Base-by-base conservation (phyloP, 2,888 invertebrate genomes). In the Saturnia japonica region DNA sequence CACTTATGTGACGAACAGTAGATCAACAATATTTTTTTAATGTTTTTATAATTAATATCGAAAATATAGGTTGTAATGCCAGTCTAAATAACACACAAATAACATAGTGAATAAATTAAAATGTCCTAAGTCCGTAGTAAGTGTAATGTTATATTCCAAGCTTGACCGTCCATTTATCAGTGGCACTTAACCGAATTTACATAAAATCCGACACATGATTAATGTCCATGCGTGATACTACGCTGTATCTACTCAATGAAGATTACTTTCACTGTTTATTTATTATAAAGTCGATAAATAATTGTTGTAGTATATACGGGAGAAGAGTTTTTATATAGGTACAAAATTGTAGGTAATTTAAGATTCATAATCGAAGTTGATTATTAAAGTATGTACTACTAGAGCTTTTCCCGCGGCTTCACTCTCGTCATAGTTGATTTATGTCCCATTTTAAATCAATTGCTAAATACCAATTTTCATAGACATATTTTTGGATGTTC, bases 121-220 rank as follows among this genome's bases (percentile, higher is more conserved):
- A 69, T 69, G 47, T 75, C 67, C 68, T 12, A 82, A 80, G 77
- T 83, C 71, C 79, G 67, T 34, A 81, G 45, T 75, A n/a, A 73
- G 28, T 7, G 75, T 71, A 72, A 25, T 45, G 28, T 16, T 42
- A 54, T 73, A 74, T 70, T 22, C 72, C 76, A 77, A 78, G 83
- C 87, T 88, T 90, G 91, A 90, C 91, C 91, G 87, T 88, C 80
- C 91, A 93, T 93, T 91, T 88, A 93, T 93, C 93, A 93, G 87
- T 25, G 80, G 86, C 89, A 91, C 93, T 93, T 92, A 91, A 83
- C 81, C 77, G 83, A 90, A 91, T 93, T 92, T 93, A 87, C 93
- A 93, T 93, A 91, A 89, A 91, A 89, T 86, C 85, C 80, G 77
- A 81, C 82, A 75, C 77, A 81, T 93, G 93, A 93, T 93, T 91